phyloP scores from a whole-genome alignment of 2,797 vertebrate species.

The Enteromius unitaeniatus region DNA sequence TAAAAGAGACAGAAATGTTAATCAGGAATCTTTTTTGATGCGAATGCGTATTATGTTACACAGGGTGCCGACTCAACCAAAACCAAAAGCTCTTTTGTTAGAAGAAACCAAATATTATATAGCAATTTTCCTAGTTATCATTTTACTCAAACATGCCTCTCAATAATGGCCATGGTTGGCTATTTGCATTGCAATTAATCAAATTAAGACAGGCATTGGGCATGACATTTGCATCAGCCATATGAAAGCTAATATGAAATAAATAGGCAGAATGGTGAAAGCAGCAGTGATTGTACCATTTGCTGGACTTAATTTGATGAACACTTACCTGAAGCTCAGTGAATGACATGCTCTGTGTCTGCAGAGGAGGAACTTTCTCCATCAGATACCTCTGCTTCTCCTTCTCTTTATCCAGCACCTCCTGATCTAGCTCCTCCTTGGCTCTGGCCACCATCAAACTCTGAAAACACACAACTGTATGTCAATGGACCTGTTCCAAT shows the following conservation, averaged over 20 bases:
- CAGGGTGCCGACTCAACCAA: not conserved
- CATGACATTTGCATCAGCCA: constrained; percentile 1
- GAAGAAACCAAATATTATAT: constrained; percentile 2
- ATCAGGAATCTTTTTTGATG: not conserved
- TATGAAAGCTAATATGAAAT: constrained; percentile 14
- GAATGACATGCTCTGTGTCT: constrained; percentile 78
- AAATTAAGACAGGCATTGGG: constrained; percentile 10
- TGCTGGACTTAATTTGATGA: not conserved
- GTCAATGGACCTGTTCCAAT: not conserved
- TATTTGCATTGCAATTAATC: constrained; percentile 31
- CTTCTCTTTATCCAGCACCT: constrained; percentile 85
- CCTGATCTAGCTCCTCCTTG: constrained; percentile 92
- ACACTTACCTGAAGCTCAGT: constrained; percentile 84
- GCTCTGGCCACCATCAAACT: constrained; percentile 94
- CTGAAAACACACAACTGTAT: constrained; percentile 68
- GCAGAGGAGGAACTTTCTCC: constrained; percentile 79
- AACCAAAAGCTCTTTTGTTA: not conserved
- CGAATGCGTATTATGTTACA: constrained; percentile 3
- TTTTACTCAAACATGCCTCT: not conserved
- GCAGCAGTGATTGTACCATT: constrained; percentile 7
- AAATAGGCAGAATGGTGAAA: not conserved
- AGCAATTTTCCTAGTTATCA: constrained; percentile 26
- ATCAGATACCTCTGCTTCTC: constrained; percentile 87
- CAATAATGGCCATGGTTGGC: not conserved
- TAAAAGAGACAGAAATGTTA: constrained; percentile 60